These are phyloP conservation scores for Gastracanthus pulcherrimus DNA, from an alignment of 2,888 invertebrate species.

Conservation along the genomic window DNA sequence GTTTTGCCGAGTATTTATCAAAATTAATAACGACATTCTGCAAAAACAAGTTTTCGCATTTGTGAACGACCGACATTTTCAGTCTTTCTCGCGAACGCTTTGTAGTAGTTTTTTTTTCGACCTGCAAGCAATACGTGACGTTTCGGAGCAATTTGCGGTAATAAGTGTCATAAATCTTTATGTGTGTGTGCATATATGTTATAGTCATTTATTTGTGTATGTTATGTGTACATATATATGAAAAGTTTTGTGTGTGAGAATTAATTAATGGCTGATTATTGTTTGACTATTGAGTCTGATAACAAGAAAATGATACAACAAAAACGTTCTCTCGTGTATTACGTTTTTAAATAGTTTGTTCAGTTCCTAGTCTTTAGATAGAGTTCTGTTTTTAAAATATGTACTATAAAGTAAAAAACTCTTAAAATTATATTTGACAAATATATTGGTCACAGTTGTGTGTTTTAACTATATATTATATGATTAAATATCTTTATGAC, in stretches of 20 bases:
- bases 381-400: background rate
- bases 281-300: background rate
- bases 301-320: background rate
- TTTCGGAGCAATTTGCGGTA: constrained; percentile 8
- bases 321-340: background rate
- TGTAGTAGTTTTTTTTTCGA: constrained; percentile 3
- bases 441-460: no score
- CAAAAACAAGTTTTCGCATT: no score
- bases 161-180: constrained; percentile 16
- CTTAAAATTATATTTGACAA: background rate
- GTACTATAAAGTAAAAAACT: background rate
- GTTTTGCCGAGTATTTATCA: no score
- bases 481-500: no score
- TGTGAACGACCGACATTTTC: background rate
- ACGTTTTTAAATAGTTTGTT: no score
- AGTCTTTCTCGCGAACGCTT: no score
- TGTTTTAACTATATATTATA: no score
- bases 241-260: background rate
- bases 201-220: background rate
- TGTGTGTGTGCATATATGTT: background rate
- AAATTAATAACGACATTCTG: no score
- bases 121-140: background rate
- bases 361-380: background rate
- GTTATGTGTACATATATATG: background rate
- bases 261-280: background rate